Evolutionary conservation across 2,888 invertebrate species (phyloP), one percentile per base, ranked within the genome.

Genomic region (Xestia xanthographa): DNA sequence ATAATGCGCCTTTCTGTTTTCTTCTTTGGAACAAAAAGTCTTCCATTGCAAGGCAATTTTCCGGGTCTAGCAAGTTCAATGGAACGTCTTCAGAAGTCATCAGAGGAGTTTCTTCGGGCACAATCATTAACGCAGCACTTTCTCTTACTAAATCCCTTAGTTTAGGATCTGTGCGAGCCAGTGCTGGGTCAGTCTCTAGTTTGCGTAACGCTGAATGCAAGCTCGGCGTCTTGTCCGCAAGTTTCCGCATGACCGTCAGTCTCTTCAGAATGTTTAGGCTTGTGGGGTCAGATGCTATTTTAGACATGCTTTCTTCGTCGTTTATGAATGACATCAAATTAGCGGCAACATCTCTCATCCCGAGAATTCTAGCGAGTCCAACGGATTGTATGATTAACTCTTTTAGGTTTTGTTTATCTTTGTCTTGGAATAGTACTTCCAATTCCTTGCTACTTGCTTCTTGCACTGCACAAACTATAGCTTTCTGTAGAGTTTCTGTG

Each of bases 21-120:
- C 97, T 97, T 84, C 97, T 95, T 89, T 97, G 97, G 85, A 98
- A 96, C 66, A 98, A 93, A 88, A 97, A 98, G 86, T 98, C 98
- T 94, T 98, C 98, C 95, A 98, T 98, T 0, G 98, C 98, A n/a
- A 98, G 93, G 87, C 97, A 97, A 89, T 98, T 98, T 89, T 98
- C 97, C 5, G 97, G 97, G 86, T 97, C 97, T 76, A 98, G 96
- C 43, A 98, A 93, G 75, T 97, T 97, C 6, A 97, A 93, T 22
- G 98, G 98, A n/a, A 98, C 97, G 82, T 98, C 98, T 80, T 96
- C 97, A 3, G 98, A 98, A 58, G 97, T 97, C 87, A 97, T 92
- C 22, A 97, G 89, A 6, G 97, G 96, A 5, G 95, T 93, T 86
- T 97, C 97, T 92, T 97, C 97, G 0, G 97, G 97, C 43, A 97